phyloP scores from a whole-genome alignment of 2,797 vertebrate species.

The Odontamblyopus rebecca region DNA sequence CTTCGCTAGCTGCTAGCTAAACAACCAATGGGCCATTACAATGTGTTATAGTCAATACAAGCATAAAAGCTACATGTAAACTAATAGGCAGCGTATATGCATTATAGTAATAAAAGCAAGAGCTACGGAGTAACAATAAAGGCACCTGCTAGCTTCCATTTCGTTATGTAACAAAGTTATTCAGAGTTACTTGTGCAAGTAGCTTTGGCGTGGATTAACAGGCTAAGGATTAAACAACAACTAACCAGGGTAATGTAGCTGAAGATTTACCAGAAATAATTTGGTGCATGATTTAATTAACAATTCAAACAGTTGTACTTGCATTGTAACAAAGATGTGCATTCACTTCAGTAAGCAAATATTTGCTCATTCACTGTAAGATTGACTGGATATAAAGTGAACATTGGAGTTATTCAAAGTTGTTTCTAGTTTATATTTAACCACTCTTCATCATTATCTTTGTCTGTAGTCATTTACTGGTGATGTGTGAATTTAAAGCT shows the following conservation, averaged over 20 bases:
- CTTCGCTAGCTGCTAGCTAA: constrained; percentile 11
- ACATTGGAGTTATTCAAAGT: background rate
- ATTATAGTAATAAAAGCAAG: background rate
- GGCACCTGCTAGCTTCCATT: background rate
- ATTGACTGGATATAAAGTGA: background rate
- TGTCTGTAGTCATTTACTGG: background rate
- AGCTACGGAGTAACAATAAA: background rate
- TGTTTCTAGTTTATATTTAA: background rate
- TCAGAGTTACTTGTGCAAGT: constrained; percentile 50
- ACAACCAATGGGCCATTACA: background rate
- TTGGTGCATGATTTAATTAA: background rate
- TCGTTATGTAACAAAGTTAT: constrained; percentile 48
- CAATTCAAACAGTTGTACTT: background rate
- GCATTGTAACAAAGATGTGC: background rate
- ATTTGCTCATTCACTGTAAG: background rate
- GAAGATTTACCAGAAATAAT: constrained; percentile 2
- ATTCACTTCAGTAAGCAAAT: background rate
- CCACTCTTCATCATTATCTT: background rate
- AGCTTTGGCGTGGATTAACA: constrained; percentile 60
- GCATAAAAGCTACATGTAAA: background rate
- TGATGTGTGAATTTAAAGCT: too few species aligned
- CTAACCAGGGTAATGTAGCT: constrained; percentile 7
- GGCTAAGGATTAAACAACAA: constrained; percentile 36
- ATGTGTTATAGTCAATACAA: background rate
- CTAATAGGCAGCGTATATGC: too few species aligned